Evolutionary conservation across 2,113 vertebrate species (phyloP), one percentile per base, ranked within the genome.

Genomic region (Corapipo altera): DNA sequence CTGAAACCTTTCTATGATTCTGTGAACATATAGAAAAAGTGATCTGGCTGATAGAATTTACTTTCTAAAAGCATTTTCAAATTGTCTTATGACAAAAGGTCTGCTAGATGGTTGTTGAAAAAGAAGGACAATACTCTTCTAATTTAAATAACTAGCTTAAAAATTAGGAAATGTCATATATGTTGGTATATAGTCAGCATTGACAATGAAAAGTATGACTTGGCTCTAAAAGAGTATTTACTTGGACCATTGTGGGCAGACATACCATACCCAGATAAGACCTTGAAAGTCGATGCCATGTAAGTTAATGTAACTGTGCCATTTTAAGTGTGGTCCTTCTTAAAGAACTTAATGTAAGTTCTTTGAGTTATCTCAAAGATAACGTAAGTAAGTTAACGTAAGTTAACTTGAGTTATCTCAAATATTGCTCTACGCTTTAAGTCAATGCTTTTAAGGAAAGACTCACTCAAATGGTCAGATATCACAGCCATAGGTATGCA

Each of bases 401-500:
- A 51, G 49, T 51, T 51, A 51, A 51, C 48, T 49, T 48, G 46
- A 48, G 23, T 49, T 49, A 49, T 49, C 48, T 1, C 9, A 54
- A 73, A 51, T 26, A 3, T 54, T 54, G 10, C 11, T 81, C 32
- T 81, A 44, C 28, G 49, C 13, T 73, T 44, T 52, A 80, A 44
- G 15, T 39, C 39, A 49, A 0, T 20, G 18, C 26, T 21, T 44
- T 8, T 13, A 73, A 76, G 26, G 18, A 2, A 54, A 3, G 0
- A 28, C 4, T 2, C 8, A 2, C 20, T n/a, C 12, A 44, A 49
- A 35, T 26, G 6, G 5, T 2, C 1, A 3, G 48, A 69, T 52
- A 72, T 4, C 28, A 67, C 37, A 57, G 43, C 30, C 55, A 39
- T 43, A 58, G 12, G 9, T 11, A 18, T 69, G 26, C 2, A 10